These are phyloP conservation scores for Anthopleura sola DNA, from an alignment of 64 coral and sea anemone genomes.

Conservation along the genomic window DNA sequence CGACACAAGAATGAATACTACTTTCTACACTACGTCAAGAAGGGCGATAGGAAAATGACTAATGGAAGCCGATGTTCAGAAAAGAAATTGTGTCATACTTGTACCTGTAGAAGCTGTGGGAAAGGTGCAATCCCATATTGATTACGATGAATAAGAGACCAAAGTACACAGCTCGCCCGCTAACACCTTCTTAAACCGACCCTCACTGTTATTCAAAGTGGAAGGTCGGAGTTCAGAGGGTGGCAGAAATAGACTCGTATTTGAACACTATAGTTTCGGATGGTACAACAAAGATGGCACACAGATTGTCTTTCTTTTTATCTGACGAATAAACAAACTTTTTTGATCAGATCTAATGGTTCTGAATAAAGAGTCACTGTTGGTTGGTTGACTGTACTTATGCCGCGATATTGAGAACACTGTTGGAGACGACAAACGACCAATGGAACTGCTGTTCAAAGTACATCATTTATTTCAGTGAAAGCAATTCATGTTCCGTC, in stretches of 20 bases:
- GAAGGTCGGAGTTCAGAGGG: neutral
- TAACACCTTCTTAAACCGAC: neutral
- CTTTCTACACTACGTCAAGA: neutral
- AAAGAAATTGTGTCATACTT: neutral
- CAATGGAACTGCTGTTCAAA: too few relatives aligned
- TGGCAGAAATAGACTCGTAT: neutral
- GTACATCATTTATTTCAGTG: too few relatives aligned
- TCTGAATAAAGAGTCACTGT: too few relatives aligned
- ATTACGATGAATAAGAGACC: neutral
- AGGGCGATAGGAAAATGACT: neutral
- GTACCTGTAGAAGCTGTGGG: neutral
- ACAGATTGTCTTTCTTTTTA: too few relatives aligned
- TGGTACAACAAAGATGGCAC: neutral
- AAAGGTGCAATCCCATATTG: neutral
- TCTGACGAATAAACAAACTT: too few relatives aligned
- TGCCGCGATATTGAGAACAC: too few relatives aligned
- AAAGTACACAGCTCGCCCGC: neutral
- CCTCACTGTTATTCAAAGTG: neutral
- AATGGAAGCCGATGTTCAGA: neutral
- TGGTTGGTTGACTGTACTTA: too few relatives aligned
- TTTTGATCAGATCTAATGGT: too few relatives aligned
- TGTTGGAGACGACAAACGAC: too few relatives aligned
- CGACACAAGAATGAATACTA: slow-evolving; percentile 1
- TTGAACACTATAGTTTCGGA: neutral
- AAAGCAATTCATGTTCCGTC: too few relatives aligned